Evolutionary conservation across 1,140 invertebrate species (phyloP).

Genomic region (Manduca sexta): DNA sequence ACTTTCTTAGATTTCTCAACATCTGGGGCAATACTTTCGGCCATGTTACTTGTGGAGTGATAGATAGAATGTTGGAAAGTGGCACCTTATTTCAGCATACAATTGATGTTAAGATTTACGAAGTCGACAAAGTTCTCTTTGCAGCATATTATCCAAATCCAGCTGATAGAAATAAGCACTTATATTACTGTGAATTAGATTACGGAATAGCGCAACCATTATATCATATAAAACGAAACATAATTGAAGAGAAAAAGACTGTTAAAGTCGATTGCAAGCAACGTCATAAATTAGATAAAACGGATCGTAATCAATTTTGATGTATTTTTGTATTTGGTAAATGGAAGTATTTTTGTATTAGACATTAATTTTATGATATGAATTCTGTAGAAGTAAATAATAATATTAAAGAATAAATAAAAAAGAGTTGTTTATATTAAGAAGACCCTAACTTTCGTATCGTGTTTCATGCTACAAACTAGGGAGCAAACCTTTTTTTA

Average conservation of each 20-base stretch:
- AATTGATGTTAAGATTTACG: constrained; percentile 74
- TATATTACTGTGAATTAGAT: constrained; percentile 55
- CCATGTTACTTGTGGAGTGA: constrained; percentile 48
- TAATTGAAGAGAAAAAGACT: constrained; percentile 33
- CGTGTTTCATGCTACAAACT: too few species aligned
- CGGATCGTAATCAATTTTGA: constrained; percentile 34
- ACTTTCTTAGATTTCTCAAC: constrained; percentile 63
- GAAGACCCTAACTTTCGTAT: too few species aligned
- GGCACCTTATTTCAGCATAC: constrained; percentile 67
- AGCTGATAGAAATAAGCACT: constrained; percentile 48
- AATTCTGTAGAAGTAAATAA: too few species aligned
- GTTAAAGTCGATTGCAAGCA: constrained; percentile 54
- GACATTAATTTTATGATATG: too few species aligned
- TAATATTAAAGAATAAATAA: too few species aligned
- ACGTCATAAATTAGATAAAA: constrained; percentile 45
- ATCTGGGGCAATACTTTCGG: constrained; percentile 74
- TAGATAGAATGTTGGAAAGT: constrained; percentile 71
- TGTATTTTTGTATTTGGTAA: constrained; percentile 7
- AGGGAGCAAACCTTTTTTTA: too few species aligned
- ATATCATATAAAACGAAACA: constrained; percentile 49
- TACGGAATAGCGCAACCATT: constrained; percentile 47
- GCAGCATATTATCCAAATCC: constrained; percentile 71
- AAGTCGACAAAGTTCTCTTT: constrained; percentile 63
- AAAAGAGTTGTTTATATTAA: too few species aligned
- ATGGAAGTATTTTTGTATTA: background rate